Percentiles rank a stretch among this genome's conserved stretches.
These are phyloP conservation scores for Schizotus pectinicornis DNA, from an alignment of 2,888 invertebrate species.

Conservation along the genomic window DNA sequence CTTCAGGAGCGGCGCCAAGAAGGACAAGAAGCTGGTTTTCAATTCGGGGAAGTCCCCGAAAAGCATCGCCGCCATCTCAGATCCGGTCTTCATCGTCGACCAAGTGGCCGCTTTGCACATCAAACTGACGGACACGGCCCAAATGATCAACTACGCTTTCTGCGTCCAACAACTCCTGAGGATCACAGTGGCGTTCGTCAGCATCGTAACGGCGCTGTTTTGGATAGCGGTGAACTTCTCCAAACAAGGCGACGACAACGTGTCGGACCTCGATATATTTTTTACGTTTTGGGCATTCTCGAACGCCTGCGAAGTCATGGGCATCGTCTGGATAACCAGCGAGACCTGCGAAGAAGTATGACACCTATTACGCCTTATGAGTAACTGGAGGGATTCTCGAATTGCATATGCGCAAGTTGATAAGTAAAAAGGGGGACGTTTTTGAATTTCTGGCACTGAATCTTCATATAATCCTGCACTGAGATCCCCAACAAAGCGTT, in stretches of 20 bases:
- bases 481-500: too few relatives aligned
- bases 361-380: too few relatives aligned
- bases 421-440: too few relatives aligned
- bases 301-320: slow-evolving; percentile 42
- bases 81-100: slow-evolving; percentile 42
- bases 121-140: slow-evolving; percentile 44
- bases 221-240: slow-evolving; percentile 42
- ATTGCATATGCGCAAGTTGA: too few relatives aligned
- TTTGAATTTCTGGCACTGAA: too few relatives aligned
- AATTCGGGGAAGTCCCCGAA: slow-evolving; percentile 21
- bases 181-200: slow-evolving; percentile 45
- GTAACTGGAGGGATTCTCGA: slow-evolving; percentile 5
- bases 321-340: slow-evolving; percentile 46
- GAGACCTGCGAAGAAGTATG: slow-evolving; percentile 47
- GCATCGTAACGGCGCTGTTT: slow-evolving; percentile 45
- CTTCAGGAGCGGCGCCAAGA: neutral
- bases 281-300: slow-evolving; percentile 46
- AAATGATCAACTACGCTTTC: slow-evolving; percentile 45
- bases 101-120: slow-evolving; percentile 45
- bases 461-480: too few relatives aligned
- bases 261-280: slow-evolving; percentile 32
- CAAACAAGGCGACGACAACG: slow-evolving; percentile 21
- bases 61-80: slow-evolving; percentile 30
- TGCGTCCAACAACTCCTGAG: slow-evolving; percentile 45
- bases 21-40: slow-evolving; percentile 11